Evolutionary conservation across 2,113 vertebrate species (phyloP), one percentile per base, ranked within the genome.

Genomic region (Erpornis zantholeuca): DNA sequence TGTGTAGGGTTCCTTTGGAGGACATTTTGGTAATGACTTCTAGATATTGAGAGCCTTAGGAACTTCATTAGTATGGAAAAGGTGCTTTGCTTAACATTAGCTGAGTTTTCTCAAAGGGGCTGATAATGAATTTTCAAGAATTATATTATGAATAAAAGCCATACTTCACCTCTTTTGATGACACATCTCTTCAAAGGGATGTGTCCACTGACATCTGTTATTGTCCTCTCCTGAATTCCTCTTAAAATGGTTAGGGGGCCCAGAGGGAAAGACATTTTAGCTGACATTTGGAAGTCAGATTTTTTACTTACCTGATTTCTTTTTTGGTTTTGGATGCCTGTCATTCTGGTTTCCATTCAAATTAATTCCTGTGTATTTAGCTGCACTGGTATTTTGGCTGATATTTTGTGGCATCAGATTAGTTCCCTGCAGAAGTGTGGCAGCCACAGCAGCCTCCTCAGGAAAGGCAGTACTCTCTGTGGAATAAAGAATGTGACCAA

Each of bases 191-290:
- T 87, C 3, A 2, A 77, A 94, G 24, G 25, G 82, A 80, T 96
- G 60, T 93, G 90, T 90, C 24, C 10, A 28, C 11, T 86, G 63
- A 57, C 73, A 93, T 93, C 82, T 93, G 82, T 87, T 96, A 65
- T 44, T 81, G 23, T 78, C 36, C 70, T 33, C 11, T 65, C 63
- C 49, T 90, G 92, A 95, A 88, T 92, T 88, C 49, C 59, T 90
- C 86, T 88, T 57, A 56, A 17, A 88, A 27, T 57, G 36, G 42
- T 75, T 88, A 85, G 29, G 10, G 19, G 24, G 3, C 93, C 53
- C 88, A 76, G 29, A 92, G 88, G 91, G 92, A 90, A 85, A 79
- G 86, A 85, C 70, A 94, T 96, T 96, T 93, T 82, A 69, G 40
- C 64, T 97, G 94, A 95, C 94, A 96, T 97, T 95, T 97, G 63